Evolutionary conservation across 2,113 vertebrate species (phyloP), one percentile per base, ranked within the genome.

Genomic region (Paralichthys olivaceus): DNA sequence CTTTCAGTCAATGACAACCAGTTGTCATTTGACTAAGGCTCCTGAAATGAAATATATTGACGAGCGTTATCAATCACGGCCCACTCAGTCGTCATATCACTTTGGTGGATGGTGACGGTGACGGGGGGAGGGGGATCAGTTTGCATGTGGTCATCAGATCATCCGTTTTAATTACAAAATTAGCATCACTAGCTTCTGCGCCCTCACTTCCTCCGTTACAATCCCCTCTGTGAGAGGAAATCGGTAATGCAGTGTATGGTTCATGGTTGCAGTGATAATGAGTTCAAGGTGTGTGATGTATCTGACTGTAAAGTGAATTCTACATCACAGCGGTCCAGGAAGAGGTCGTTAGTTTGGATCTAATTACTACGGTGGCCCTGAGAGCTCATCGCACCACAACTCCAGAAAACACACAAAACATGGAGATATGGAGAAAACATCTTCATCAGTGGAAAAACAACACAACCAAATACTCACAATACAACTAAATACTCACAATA

Each of bases 1-100:
- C 94, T 96, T 97, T 94, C 94, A 93, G 95, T 95, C 95, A 96
- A 92, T 95, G 94, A 94, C 95, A 95, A 93, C 92, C 90, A 92
- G 93, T 95, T 95, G 95, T 96, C 95, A 95, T 96, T 96, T 93
- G 94, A 93, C 94, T 95, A 91, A 91, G 87, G 90, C 94, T 85
- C 57, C 91, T 90, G 89, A 94, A 93, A 95, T 94, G 93, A 94
- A 95, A 95, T 94, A 94, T 94, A 94, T 94, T 87, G 93, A 94
- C 91, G 87, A 86, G 91, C 17, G 89, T 94, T 94, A 95, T 95
- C 94, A 93, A 94, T 95, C 94, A 95, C 85, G 20, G 76, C 85
- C 88, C 84, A 85, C 87, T 87, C 87, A 70, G 71, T 85, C 79
- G 70, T 90, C 90, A 90, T 80, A 87, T 83, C 81, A 59, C 87